Base-by-base conservation (phyloP, 2,888 invertebrate species). In the Meteorus cinctellus region DNA sequence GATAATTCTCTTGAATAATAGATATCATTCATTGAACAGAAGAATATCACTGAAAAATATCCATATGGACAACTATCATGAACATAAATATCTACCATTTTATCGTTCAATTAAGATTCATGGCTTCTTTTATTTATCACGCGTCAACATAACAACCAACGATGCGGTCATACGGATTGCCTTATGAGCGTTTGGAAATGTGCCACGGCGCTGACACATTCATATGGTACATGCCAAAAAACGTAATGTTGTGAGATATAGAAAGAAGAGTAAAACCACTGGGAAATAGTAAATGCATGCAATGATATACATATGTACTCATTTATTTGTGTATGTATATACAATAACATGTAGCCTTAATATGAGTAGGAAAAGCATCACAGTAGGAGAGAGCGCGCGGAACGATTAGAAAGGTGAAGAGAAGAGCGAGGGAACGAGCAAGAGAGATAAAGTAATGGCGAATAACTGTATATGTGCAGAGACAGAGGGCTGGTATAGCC, bases 91-190 rank as follows among this genome's bases (percentile, higher is more conserved):
- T 41, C 45, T n/a, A 65, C 12, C 51, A 31, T 71, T 60, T 60
- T 51, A 41, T 51, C 19, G 27, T 24, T 59, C 24, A 24, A 60
- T 60, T 27, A 19, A 72, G 29, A 65, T 34, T 51, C 66, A 65
- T 72, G 66, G 63, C 72, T 66, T 36, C 36, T 65, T 6, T 31
- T 36, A 16, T 29, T 62, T 62, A 27, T 62, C 31, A 5, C 12
- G 10, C 41, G n/a, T 41, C 19, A 19, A 65, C n/a, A 36, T 41
- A 36, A 63, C 31, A n/a, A 65, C 19, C 41, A 62, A 41, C 66
- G 72, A 72, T 72, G 72, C 72, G 72, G 72, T 72, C 72, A 72
- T 55, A 34, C 59, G 31, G n/a, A 48, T 72, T 72, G 72, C 66
- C 72, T 63, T 62, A 63, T 27, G 51, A 72, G 63, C 62, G n/a